Evolutionary conservation across 2,113 vertebrate species (phyloP).

Genomic region (Brachyhypopomus occidentalis): DNA sequence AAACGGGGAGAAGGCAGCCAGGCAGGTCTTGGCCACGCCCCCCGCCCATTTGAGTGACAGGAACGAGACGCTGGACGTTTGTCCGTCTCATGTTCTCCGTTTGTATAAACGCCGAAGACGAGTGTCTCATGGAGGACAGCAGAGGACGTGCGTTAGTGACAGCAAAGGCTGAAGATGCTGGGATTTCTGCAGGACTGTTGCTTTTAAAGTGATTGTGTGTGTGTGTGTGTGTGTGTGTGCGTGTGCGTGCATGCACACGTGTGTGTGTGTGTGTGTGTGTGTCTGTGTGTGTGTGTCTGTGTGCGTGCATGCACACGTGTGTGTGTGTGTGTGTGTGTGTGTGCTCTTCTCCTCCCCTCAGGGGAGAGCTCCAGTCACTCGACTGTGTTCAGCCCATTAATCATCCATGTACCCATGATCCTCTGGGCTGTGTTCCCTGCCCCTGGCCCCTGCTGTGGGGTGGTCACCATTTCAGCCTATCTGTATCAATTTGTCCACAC

Average conservation of each 20-base stretch:
- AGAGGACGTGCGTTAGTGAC: conserved; percentile 3
- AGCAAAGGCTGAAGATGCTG: neutral
- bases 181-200: neutral
- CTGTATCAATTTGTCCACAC: conserved; percentile 44
- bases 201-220: conserved; percentile 22
- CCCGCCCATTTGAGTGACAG: no score
- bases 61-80: no score
- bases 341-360: conserved; percentile 34
- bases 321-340: conserved; percentile 12
- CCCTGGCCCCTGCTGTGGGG: conserved; percentile 35
- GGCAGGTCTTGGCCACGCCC: no score
- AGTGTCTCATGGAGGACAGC: no score
- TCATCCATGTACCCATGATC: conserved; percentile 48
- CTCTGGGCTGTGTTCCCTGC: conserved; percentile 40
- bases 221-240: conserved; percentile 32
- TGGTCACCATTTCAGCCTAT: conserved; percentile 27
- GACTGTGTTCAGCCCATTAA: conserved; percentile 50
- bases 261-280: conserved; percentile 31
- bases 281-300: conserved; percentile 25
- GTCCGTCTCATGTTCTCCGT: no score
- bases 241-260: no score
- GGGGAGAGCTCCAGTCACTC: conserved; percentile 45
- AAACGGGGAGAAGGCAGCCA: no score
- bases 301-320: conserved; percentile 33
- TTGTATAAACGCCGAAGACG: no score